Percentiles rank a stretch among this genome's conserved stretches.
Evolutionary conservation across 1,140 invertebrate species (phyloP).

Genomic region (Papilio aristodemus): DNA sequence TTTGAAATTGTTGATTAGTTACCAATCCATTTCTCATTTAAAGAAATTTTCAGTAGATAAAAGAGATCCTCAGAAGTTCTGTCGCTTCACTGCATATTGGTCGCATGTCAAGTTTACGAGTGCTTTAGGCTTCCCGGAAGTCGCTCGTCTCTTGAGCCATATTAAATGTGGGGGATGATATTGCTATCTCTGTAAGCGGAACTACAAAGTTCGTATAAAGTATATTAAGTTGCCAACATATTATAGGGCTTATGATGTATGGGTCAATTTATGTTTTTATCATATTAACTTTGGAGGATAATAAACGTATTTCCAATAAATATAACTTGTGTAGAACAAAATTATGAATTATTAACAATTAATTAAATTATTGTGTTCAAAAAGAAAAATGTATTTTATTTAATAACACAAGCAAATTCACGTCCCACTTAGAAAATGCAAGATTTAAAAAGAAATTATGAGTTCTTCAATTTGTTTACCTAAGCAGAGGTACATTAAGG

Average conservation of each 20-base stretch:
- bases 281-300: not conserved
- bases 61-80: no score
- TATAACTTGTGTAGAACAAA: not conserved
- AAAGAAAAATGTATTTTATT: no score
- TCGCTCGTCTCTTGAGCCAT: slow-evolving; percentile 16
- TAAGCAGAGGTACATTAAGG: no score
- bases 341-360: no score
- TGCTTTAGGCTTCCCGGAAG: slow-evolving; percentile 9
- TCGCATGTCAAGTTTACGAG: slow-evolving; percentile 10
- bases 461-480: no score
- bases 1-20: no score
- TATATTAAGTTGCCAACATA: slow-evolving; percentile 2
- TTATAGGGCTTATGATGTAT: not conserved
- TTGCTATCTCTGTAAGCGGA: not conserved
- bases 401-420: no score
- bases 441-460: not conserved
- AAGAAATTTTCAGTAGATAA: not conserved
- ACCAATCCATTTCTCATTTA: not conserved
- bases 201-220: not conserved
- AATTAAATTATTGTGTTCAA: no score
- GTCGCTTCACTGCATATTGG: not conserved
- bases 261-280: no score
- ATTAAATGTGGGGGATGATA: slow-evolving; percentile 13
- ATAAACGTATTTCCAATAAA: not conserved
- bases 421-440: no score